Conservation (phyloP, 1,140 invertebrate genomes). For the Anastrepha obliqua region DNA sequence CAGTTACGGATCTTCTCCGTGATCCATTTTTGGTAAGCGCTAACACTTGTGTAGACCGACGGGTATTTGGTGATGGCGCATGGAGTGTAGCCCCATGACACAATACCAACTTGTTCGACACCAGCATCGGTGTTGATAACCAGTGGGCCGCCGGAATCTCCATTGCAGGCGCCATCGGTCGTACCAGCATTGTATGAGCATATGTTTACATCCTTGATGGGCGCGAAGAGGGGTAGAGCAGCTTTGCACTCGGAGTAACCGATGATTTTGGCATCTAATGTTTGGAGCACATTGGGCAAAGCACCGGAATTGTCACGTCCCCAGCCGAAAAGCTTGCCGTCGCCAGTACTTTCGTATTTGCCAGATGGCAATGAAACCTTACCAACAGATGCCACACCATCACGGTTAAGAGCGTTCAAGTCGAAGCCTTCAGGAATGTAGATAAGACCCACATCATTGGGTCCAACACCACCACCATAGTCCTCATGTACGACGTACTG, state of each 20-base stretch:
- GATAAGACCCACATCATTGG: slow-evolving; percentile 81
- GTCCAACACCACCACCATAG: slow-evolving; percentile 76
- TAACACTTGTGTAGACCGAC: slow-evolving; percentile 79
- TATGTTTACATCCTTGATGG: slow-evolving; percentile 71
- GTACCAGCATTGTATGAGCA: slow-evolving; percentile 78
- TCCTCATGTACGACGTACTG: slow-evolving; percentile 74
- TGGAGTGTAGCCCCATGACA: slow-evolving; percentile 83
- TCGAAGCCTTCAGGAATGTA: slow-evolving; percentile 75
- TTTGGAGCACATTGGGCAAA: slow-evolving; percentile 71
- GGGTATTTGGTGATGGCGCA: slow-evolving; percentile 79
- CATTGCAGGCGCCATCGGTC: slow-evolving; percentile 77
- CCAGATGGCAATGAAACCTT: slow-evolving; percentile 75
- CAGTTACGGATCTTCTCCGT: slow-evolving; percentile 62
- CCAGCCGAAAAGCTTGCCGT: slow-evolving; percentile 75
- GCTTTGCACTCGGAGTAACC: slow-evolving; percentile 59
- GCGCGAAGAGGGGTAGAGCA: slow-evolving; percentile 58
- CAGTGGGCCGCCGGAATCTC: slow-evolving; percentile 80
- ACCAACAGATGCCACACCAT: slow-evolving; percentile 73
- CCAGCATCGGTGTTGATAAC: slow-evolving; percentile 62
- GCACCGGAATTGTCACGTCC: slow-evolving; percentile 72
- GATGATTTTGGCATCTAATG: slow-evolving; percentile 69
- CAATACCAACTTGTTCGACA: slow-evolving; percentile 78
- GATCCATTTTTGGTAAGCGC: slow-evolving; percentile 70
- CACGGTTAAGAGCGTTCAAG: slow-evolving; percentile 71
- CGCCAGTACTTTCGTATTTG: slow-evolving; percentile 65